A percentile compares a stretch with the other conserved stretches of the same genome.
phyloP scores from a whole-genome alignment of 1,140 invertebrate species.

The Drosophila rhopaloa region DNA sequence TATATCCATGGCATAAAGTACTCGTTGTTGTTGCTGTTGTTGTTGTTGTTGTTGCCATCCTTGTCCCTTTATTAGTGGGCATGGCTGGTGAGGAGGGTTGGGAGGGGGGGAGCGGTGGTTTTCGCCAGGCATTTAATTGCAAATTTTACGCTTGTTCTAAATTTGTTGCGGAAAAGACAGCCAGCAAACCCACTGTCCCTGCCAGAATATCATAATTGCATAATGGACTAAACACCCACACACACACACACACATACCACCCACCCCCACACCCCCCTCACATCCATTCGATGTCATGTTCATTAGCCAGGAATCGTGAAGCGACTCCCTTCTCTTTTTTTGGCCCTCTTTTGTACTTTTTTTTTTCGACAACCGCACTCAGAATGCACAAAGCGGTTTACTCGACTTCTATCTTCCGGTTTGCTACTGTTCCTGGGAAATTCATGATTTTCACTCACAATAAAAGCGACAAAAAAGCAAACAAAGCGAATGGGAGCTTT shows the following conservation, averaged over 20 bases:
- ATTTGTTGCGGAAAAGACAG: conserved; percentile 40
- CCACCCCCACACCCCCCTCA: too few relatives aligned
- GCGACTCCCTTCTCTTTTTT: not conserved
- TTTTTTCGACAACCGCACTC: conserved; percentile 29
- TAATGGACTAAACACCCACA: conserved; percentile 56
- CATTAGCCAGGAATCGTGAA: conserved; percentile 52
- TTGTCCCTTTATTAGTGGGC: conserved; percentile 37
- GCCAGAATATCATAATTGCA: conserved; percentile 68
- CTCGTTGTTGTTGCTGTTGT: not conserved
- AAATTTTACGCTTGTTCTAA: conserved; percentile 74
- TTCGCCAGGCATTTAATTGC: conserved; percentile 66
- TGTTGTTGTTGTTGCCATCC: not conserved
- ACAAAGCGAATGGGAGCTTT: not conserved
- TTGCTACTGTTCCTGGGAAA: conserved; percentile 27
- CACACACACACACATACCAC: too few relatives aligned
- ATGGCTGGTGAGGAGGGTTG: conserved; percentile 10
- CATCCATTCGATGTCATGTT: conserved; percentile 36
- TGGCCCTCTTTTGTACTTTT: not conserved
- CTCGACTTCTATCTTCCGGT: conserved; percentile 23
- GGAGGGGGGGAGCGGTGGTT: not conserved
- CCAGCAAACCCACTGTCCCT: not conserved
- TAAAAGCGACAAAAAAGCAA: conserved; percentile 19
- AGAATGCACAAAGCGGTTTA: conserved; percentile 50
- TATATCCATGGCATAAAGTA: conserved; percentile 1
- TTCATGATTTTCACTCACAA: conserved; percentile 24